Base-by-base conservation (phyloP, 2,888 invertebrate genomes). In the Isotomurus palustris region DNA sequence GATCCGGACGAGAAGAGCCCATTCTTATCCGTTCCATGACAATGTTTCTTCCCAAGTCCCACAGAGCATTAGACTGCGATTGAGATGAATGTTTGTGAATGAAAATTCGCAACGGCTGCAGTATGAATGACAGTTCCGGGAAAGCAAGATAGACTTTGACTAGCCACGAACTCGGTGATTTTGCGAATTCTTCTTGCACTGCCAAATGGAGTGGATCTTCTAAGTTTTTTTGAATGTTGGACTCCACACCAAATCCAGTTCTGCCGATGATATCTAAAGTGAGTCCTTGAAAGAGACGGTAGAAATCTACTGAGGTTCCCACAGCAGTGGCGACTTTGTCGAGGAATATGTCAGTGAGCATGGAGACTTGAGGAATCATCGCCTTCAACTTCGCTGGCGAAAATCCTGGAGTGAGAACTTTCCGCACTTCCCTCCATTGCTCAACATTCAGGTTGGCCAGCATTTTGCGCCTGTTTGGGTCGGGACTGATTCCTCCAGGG, bases 401-500 rank as follows among this genome's bases (percentile, higher is more conserved):
- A 44, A 66, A 66, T 10, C 50, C 61, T 45, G 45, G 45, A 12
- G 27, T 35, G 3, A 66, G 35, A 19, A 62, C 53, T 19, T 45
- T 56, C 28, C 66, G 22, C 27, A 62, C 48, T 14, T 14, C 6
- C 28, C 44, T 24, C 66, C 66, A 66, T 25, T 62, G 29, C 1
- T 40, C 17, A 3, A 53, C 62, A 3, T 56, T 47, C 2, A 66
- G 54, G 44, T 66, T 66, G 12, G 64, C 66, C 1, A 66, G 48
- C 64, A 66, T 66, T 22, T 56, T 19, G 21, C 52, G 45, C 22
- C 66, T 43, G 21, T 58, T 62, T 24, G 56, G 56, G 35, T 64
- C 62, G 1, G 64, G 64, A 43, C 53, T 66, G n/a, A 66, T 66
- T 24, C 66, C 66, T n/a, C 66, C 66, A 10, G 64, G 64, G 28